A percentile compares a stretch with the other conserved stretches of the same genome.
These are phyloP conservation scores for Gobionotothen gibberifrons DNA, from an alignment of 2,797 vertebrate genomes.

Conservation along the genomic window DNA sequence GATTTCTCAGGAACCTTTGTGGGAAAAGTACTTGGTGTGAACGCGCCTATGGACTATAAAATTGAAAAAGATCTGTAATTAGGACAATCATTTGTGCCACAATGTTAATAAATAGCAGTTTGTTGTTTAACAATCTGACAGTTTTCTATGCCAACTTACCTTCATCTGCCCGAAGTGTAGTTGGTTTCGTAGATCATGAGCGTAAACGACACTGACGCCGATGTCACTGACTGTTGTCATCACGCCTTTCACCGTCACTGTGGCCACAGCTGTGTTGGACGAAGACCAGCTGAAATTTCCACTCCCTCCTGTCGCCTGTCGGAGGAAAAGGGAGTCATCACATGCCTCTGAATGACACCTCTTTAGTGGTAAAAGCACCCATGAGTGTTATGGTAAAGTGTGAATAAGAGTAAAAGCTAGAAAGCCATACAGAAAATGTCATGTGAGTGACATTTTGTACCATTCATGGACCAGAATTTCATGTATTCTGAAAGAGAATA, in stretches of 20 bases:
- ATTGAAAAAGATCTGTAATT: background rate
- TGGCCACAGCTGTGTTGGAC: constrained; percentile 90
- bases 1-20: too few relatives aligned
- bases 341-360: background rate
- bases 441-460: background rate
- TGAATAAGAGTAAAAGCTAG: background rate
- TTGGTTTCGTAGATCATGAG: constrained; percentile 89
- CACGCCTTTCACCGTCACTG: constrained; percentile 92
- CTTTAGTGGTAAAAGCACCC: background rate
- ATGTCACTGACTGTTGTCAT: constrained; percentile 92
- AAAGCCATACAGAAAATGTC: background rate
- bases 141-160: constrained; percentile 72
- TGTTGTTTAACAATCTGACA: background rate
- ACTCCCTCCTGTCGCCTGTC: constrained; percentile 92
- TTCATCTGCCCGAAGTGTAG: constrained; percentile 94
- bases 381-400: background rate
- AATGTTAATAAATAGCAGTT: background rate
- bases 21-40: too few relatives aligned
- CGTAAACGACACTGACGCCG: constrained; percentile 89
- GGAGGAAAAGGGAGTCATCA: background rate
- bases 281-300: constrained; percentile 96
- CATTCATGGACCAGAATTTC: background rate
- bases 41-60: constrained; percentile 11
- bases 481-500: constrained; percentile 1
- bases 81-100: background rate